A percentile compares a stretch with the other conserved stretches of the same genome.
Evolutionary conservation across 2,888 invertebrate genomes (phyloP).

Genomic region (Caenorhabditis uteleia): DNA sequence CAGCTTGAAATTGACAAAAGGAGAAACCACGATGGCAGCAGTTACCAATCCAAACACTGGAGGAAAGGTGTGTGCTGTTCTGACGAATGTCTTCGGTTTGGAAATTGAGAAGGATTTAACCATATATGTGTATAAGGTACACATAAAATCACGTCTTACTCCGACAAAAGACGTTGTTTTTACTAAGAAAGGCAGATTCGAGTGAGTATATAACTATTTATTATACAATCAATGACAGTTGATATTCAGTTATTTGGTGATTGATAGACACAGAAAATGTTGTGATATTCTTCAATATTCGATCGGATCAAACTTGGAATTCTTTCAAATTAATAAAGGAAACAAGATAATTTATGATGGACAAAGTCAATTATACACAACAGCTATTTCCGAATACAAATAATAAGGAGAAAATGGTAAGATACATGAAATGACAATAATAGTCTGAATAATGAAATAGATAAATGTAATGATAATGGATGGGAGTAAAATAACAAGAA

Average conservation of each 20-base stretch:
- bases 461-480: constrained; percentile 2
- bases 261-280: constrained; percentile 30
- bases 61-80: too few relatives aligned
- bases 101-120: constrained; percentile 17
- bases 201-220: constrained; percentile 20
- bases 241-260: constrained; percentile 34
- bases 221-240: background rate
- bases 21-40: too few relatives aligned
- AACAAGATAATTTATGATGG: constrained; percentile 36
- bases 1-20: too few relatives aligned
- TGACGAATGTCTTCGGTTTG: constrained; percentile 40
- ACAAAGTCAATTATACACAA: constrained; percentile 37
- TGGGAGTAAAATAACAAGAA: constrained; percentile 6
- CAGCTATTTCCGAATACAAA: constrained; percentile 9
- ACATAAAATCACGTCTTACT: constrained; percentile 13
- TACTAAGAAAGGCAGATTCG: constrained; percentile 45
- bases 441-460: background rate
- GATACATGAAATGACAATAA: too few relatives aligned
- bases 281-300: constrained; percentile 14
- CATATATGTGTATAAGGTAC: constrained; percentile 28
- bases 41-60: too few relatives aligned
- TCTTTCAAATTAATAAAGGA: constrained; percentile 16
- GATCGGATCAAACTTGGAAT: constrained; percentile 3
- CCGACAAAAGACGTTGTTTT: constrained; percentile 21
- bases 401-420: too few relatives aligned